A percentile compares a stretch with the other conserved stretches of the same genome.
These are phyloP conservation scores for Tricholaema leucomelas DNA, from an alignment of 2,113 vertebrate species.

Conservation along the genomic window DNA sequence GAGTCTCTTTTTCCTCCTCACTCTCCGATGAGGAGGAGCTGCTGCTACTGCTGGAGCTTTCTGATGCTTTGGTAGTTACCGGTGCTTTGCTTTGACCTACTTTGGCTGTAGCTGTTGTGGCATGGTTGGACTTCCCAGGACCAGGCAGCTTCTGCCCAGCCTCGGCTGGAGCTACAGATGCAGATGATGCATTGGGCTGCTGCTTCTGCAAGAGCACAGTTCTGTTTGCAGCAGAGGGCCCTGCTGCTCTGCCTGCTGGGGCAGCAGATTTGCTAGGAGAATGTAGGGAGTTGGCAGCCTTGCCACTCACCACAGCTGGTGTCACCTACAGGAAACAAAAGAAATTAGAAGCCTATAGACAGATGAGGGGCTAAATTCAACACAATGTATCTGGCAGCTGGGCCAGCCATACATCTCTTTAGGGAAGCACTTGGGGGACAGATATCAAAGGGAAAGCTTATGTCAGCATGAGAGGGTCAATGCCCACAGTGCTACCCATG, in stretches of 20 bases:
- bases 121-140: conserved; percentile 17
- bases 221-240: background rate
- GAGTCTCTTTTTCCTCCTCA: conserved; percentile 39
- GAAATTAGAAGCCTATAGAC: background rate
- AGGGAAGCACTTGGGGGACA: background rate
- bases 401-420: background rate
- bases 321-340: conserved; percentile 53
- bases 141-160: background rate
- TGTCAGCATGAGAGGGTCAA: background rate
- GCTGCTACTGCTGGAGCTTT: conserved; percentile 33
- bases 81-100: conserved; percentile 29
- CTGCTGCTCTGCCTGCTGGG: background rate
- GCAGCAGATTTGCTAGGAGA: background rate
- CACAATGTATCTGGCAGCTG: background rate
- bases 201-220: conserved; percentile 15
- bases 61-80: background rate
- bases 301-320: conserved; percentile 4
- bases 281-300: conserved; percentile 50
- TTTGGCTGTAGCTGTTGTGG: background rate
- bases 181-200: background rate
- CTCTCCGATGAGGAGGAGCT: conserved; percentile 59
- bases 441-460: background rate
- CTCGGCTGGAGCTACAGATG: background rate
- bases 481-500: background rate
- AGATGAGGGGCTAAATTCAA: background rate